These are phyloP conservation scores for Melanerpes aurifrons DNA, from an alignment of 2,113 vertebrate species.

Conservation along the genomic window DNA sequence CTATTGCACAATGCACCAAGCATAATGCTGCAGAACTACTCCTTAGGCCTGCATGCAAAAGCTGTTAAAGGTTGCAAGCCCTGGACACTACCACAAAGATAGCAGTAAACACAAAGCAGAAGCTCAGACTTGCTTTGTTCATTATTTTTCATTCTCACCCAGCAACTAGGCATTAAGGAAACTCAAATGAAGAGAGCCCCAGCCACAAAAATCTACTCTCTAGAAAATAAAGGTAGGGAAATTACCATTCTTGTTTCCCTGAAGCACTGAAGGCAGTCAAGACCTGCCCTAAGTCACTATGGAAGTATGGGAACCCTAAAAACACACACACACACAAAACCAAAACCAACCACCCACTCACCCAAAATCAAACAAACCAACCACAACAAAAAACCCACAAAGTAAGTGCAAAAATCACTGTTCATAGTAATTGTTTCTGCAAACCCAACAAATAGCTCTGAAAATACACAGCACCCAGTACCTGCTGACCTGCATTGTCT, in stretches of 20 bases:
- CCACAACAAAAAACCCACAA: not conserved
- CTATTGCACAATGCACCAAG: not conserved
- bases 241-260: not conserved
- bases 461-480: not conserved
- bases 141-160: not conserved
- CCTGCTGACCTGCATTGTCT: not conserved
- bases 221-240: not conserved
- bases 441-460: not conserved
- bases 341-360: no score
- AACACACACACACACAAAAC: not conserved
- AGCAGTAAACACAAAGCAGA: not conserved
- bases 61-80: not conserved
- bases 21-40: not conserved
- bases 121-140: not conserved
- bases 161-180: not conserved
- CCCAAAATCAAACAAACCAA: no score
- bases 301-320: not conserved
- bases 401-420: not conserved
- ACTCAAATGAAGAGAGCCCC: not conserved
- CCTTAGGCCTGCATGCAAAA: not conserved
- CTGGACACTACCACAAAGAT: not conserved
- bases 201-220: not conserved
- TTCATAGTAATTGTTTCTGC: not conserved
- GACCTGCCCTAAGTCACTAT: not conserved
- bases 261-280: not conserved